phyloP scores from a whole-genome alignment of 2,113 vertebrate genomes.

The Dissostichus mawsoni region DNA sequence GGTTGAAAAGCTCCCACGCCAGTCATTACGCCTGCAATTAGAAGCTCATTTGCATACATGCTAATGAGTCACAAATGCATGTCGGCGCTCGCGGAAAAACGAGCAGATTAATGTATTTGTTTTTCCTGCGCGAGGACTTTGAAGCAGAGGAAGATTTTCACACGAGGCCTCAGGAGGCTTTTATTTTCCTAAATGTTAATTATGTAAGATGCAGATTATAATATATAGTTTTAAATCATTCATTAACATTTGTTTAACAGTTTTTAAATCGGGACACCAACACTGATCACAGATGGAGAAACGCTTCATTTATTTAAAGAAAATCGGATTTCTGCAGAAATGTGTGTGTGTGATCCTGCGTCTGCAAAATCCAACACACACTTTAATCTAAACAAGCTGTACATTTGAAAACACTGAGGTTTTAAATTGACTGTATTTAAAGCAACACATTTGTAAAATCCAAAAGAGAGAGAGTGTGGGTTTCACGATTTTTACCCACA shows the following conservation, averaged over 20 bases:
- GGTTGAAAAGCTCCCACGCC: conserved; percentile 77
- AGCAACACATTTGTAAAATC: not conserved
- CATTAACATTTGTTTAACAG: not conserved
- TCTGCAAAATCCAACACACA: not conserved
- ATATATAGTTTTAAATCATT: not conserved
- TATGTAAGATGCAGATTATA: not conserved
- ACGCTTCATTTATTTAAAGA: not conserved
- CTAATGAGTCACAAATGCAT: conserved; percentile 85
- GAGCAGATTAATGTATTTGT: not conserved
- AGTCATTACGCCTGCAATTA: conserved; percentile 89
- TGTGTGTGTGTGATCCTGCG: not conserved
- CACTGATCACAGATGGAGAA: not conserved
- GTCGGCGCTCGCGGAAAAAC: conserved; percentile 86
- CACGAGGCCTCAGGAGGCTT: conserved; percentile 54
- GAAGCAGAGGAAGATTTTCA: conserved; percentile 50
- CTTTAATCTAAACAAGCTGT: not conserved
- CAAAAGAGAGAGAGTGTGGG: not conserved
- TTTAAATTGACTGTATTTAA: not conserved
- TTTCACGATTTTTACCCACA: not conserved
- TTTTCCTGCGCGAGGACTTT: conserved; percentile 28
- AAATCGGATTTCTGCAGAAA: no score
- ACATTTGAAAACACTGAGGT: no score
- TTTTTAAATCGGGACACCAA: no score
- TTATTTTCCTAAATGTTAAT: conserved; percentile 5
- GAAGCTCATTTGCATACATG: conserved; percentile 94